Evolutionary conservation across 2,888 invertebrate genomes (phyloP).

Genomic region (Leptinotarsa haldemani): DNA sequence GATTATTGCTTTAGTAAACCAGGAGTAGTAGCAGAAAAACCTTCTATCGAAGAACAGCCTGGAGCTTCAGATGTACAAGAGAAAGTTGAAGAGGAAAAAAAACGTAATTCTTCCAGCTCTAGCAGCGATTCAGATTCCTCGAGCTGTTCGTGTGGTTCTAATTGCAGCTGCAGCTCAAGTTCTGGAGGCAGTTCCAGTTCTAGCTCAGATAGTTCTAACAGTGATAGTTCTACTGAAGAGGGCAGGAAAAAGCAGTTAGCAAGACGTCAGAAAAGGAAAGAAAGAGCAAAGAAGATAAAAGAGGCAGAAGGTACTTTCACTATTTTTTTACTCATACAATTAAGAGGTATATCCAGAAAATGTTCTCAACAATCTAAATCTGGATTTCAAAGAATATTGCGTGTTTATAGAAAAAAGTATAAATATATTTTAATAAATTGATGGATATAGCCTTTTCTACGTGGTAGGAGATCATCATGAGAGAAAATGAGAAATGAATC

Average conservation of each 20-base stretch:
- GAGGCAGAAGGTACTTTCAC: conserved; percentile 64
- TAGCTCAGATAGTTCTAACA: conserved; percentile 68
- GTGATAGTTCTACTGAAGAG: conserved; percentile 73
- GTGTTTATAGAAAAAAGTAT: too few relatives aligned
- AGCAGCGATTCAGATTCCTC: conserved; percentile 81
- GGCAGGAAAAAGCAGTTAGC: conserved; percentile 65
- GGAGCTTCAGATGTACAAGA: conserved; percentile 7
- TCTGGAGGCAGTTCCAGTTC: conserved; percentile 70
- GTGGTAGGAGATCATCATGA: too few relatives aligned
- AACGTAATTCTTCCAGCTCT: conserved; percentile 77
- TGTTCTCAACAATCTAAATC: too few relatives aligned
- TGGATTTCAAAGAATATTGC: too few relatives aligned
- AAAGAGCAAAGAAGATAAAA: conserved; percentile 57
- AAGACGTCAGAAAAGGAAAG: conserved; percentile 64
- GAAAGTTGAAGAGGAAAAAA: conserved; percentile 37
- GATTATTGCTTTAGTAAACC: conserved; percentile 62
- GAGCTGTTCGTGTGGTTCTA: conserved; percentile 85
- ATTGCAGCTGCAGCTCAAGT: conserved; percentile 83
- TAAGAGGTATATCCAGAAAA: too few relatives aligned
- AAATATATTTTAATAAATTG: too few relatives aligned
- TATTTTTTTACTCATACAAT: background rate
- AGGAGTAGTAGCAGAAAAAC: conserved; percentile 40
- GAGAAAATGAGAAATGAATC: too few relatives aligned
- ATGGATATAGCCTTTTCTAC: too few relatives aligned
- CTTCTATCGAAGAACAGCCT: conserved; percentile 27